These are phyloP conservation scores for Micropoecilia bifurca DNA, from an alignment of 2,797 vertebrate species.

Conservation along the genomic window DNA sequence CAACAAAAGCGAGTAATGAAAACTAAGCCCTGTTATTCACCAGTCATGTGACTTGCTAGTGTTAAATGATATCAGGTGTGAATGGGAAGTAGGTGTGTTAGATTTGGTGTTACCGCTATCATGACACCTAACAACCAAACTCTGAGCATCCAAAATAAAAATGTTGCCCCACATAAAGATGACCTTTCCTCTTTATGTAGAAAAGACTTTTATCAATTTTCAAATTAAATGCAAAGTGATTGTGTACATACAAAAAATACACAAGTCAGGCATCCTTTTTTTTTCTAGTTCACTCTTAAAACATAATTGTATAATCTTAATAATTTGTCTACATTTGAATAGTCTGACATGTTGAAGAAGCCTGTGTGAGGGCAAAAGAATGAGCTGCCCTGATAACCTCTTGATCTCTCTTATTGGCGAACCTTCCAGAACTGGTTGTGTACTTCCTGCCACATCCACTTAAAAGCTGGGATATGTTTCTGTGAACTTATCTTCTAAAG, in stretches of 20 bases:
- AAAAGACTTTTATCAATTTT: neutral
- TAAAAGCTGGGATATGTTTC: constrained; percentile 28
- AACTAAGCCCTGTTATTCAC: neutral
- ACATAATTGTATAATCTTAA: neutral
- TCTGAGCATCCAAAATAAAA: no score
- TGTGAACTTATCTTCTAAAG: constrained; percentile 37
- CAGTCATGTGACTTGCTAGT: neutral
- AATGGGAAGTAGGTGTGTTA: no score
- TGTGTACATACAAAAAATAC: no score
- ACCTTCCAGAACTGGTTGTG: constrained; percentile 23
- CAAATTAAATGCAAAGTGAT: neutral
- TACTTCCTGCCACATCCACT: constrained; percentile 47
- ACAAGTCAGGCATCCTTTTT: neutral
- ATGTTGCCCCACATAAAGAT: no score
- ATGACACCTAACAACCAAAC: no score
- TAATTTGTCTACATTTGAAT: neutral
- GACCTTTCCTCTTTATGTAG: no score
- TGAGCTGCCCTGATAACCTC: constrained; percentile 21
- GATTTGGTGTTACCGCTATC: no score
- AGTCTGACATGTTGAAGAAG: neutral
- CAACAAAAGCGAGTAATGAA: neutral
- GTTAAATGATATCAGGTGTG: neutral
- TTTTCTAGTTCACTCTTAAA: neutral
- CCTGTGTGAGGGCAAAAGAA: constrained; percentile 3
- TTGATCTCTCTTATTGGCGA: constrained; percentile 30